Percentiles rank a stretch among this genome's conserved stretches.
These are phyloP conservation scores for Oxyruncus cristatus DNA, from an alignment of 2,113 vertebrate genomes.

Conservation along the genomic window DNA sequence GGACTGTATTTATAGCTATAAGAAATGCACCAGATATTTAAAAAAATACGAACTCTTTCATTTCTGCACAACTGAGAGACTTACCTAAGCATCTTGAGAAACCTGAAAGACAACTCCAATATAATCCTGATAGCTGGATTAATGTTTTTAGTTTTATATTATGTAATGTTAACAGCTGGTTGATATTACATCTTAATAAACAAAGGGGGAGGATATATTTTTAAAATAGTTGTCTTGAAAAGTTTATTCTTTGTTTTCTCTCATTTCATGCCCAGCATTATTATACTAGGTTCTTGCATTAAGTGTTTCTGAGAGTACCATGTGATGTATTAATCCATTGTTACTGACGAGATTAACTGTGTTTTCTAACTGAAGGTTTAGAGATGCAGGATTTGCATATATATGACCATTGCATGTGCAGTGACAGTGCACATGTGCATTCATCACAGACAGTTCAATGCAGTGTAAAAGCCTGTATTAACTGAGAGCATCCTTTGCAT, in stretches of 20 bases:
- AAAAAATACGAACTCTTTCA: neutral
- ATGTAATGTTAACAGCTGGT: neutral
- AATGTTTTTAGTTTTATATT: neutral
- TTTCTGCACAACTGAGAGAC: neutral
- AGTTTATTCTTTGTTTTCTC: neutral
- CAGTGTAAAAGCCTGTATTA: neutral
- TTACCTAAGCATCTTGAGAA: neutral
- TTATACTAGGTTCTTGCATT: neutral
- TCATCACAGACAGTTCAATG: neutral
- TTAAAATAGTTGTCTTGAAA: neutral
- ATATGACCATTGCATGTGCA: neutral
- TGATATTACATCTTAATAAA: neutral
- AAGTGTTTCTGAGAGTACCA: neutral
- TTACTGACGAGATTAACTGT: neutral
- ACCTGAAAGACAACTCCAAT: neutral
- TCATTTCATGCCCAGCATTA: neutral
- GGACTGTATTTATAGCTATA: neutral
- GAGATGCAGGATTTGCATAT: neutral
- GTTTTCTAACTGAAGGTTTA: neutral
- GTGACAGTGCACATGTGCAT: neutral
- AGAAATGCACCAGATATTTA: neutral
- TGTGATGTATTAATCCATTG: neutral
- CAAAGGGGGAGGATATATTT: rapidly evolving
- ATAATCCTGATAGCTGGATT: neutral
- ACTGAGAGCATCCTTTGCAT: neutral